Base-by-base conservation (phyloP, 2,888 invertebrate species). In the Nymphalis c-album region DNA sequence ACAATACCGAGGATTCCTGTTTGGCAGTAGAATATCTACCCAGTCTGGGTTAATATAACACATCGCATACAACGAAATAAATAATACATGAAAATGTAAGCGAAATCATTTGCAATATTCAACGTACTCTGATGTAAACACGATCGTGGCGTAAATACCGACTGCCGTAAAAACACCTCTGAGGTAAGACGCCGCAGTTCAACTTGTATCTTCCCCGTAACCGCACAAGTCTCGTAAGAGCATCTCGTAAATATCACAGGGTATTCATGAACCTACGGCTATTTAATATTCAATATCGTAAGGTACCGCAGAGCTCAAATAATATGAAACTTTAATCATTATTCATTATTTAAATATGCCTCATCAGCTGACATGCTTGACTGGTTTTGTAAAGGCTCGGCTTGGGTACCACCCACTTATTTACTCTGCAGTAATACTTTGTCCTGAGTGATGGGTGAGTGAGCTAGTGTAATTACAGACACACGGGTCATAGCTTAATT, bases 151-250 rank as follows among this genome's bases (percentile, higher is more conserved):
- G 76, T 77, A 78, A 80, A 80, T 79, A 76, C 66, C 60, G 63
- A 73, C 74, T 75, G 75, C 71, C 69, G 68, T 73, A 68, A 71
- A 73, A 77, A 76, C 78, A 77, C 73, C 74, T 75, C 69, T 57
- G 69, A 72, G 74, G 76, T 74, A 76, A 77, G 73, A 46, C 71
- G 67, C 71, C 71, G 72, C 70, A 66, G 67, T 40, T 64, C 69
- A 74, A 78, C 74, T 77, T 80, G 77, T 76, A 77, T 76, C 63
- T 71, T 72, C 68, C 66, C 73, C 73, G 60, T 65, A 20, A 71
- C 76, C 79, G 77, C 76, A 76, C 74, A 73, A 75, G 67, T 65
- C 75, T 77, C 79, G 76, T 81, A 82, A 83, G 80, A 74, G 72
- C 75, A 77, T 77, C 73, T 74, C 70, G 62, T 58, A 63, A 69